Base-by-base conservation (phyloP, 2,113 vertebrate species). In the Neomonachus schauinslandi region DNA sequence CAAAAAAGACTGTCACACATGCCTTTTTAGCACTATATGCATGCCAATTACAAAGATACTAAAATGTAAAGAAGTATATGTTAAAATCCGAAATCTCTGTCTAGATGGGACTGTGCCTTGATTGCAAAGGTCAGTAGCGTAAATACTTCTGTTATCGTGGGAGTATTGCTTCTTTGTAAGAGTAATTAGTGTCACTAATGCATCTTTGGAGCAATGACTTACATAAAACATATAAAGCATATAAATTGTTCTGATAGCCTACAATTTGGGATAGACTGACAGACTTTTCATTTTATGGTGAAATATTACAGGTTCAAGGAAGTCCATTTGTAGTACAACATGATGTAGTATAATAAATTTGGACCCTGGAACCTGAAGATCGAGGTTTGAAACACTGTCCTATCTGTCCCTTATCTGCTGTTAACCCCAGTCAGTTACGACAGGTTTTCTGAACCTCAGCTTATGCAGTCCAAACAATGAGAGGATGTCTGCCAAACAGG, bases 241-340 rank as follows among this genome's bases (percentile, higher is more conserved):
- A 31, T 85, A 65, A 82, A 91, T 96, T 84, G 46, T 83, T 74
- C 91, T 92, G 86, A 85, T 72, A 83, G 55, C 39, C 31, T 92
- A 46, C 26, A 82, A 22, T 92, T 96, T 82, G 55, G 67, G 79
- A 49, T 53, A 93, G 39, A 93, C 33, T 72, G 55, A 85, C 65
- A 65, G 92, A 74, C 55, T 89, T 96, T 96, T 92, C n/a, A 51
- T 91, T 89, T 97, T 80, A 86, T 87, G 74, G 24, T 39, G 95
- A 77, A 89, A 79, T 46, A 74, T 53, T 86, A 63, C 39, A 93
- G 97, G 67, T 96, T 95, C 94, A 94, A 93, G 88, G 79, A 90
- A 63, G 77, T 42, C 72, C 53, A 15, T 82, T 80, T 55, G 31
- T n/a, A 67, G 4, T 49, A 7, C n/a, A 55, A 65, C 9, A 16